Base-by-base conservation (phyloP, 37 sponge, comb jelly and placozoan genomes). In the Geodia barretti region DNA sequence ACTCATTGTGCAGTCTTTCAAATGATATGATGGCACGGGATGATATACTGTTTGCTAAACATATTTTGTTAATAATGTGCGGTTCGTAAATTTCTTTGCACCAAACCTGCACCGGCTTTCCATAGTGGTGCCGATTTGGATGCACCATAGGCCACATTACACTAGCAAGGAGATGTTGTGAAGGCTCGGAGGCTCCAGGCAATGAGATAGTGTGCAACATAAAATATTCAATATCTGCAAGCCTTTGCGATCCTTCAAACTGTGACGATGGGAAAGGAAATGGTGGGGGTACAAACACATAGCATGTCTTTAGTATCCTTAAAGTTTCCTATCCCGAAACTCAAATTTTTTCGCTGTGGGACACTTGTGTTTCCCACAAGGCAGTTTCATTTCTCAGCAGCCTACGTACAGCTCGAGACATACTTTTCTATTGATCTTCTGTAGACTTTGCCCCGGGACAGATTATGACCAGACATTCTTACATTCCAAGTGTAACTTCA, bases 91-190 rank as follows among this genome's bases (percentile, higher is more conserved):
- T 25, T 31, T 29, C 32, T 65, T 29, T 65, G 32, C 32, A 21
- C 67, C 67, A 65, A 29, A 65, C 67, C 19, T 29, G 28, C 31
- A 65, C 67, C 7, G 67, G 28, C 28, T 65, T 65, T 65, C 67
- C 67, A 65, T 65, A 65, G 8, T 65, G 28, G 31, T 65, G 31
- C 7, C 32, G 67, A 31, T 65, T 25, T 31, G 67, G 32, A 65
- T 65, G 67, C 9, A 65, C 19, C 67, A 65, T 65, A 7, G 67
- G 67, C 67, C 67, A 65, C 23, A 31, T 7, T 65, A 65, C 67
- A 65, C 67, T 23, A 21, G 67, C 67, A 17, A 65, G 32, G 28
- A 65, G 32, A 65, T 65, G 67, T 31, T 5, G 23, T 7, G 7
- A 65, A 29, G 31, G 67, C 23, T 65, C 31, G 8, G 32, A 65